Conservation (phyloP, 2,113 vertebrate species). For the Seriola quinqueradiata region DNA sequence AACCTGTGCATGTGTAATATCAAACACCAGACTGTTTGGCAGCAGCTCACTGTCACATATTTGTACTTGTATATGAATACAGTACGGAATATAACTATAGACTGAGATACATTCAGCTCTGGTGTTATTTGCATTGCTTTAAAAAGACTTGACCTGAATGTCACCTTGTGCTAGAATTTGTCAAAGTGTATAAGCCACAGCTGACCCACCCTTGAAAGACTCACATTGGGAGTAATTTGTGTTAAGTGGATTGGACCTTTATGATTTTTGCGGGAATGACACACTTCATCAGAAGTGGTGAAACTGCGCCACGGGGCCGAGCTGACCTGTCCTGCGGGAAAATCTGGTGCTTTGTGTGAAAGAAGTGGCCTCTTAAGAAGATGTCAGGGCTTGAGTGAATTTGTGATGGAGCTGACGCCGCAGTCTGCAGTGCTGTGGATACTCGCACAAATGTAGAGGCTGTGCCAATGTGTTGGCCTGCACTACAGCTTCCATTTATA, state of each 20-base stretch:
- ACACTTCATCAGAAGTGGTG: conserved; percentile 20
- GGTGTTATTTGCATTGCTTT: not conserved
- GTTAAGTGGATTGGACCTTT: conserved; percentile 3
- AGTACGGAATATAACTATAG: not conserved
- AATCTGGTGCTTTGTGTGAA: conserved; percentile 6
- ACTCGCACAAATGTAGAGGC: not conserved
- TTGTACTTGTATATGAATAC: not conserved
- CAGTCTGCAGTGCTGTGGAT: conserved; percentile 24
- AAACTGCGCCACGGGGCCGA: conserved; percentile 5
- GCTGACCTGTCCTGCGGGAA: conserved; percentile 14
- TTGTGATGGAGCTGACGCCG: conserved; percentile 33
- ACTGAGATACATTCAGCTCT: not conserved
- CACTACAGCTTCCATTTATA: conserved; percentile 27
- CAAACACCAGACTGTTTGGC: not conserved
- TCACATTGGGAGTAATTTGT: conserved; percentile 26
- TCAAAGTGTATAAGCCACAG: not conserved
- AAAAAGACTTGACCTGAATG: not conserved
- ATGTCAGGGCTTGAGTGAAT: conserved; percentile 42
- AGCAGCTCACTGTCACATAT: not conserved
- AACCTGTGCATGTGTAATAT: not conserved
- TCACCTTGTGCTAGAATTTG: not conserved
- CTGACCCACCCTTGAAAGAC: not conserved
- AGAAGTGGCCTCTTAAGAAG: conserved; percentile 26
- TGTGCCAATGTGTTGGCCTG: conserved; percentile 8
- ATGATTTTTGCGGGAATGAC: conserved; percentile 20